Conservation (phyloP, 2,888 invertebrate species). For the Lomographa bimaculata region DNA sequence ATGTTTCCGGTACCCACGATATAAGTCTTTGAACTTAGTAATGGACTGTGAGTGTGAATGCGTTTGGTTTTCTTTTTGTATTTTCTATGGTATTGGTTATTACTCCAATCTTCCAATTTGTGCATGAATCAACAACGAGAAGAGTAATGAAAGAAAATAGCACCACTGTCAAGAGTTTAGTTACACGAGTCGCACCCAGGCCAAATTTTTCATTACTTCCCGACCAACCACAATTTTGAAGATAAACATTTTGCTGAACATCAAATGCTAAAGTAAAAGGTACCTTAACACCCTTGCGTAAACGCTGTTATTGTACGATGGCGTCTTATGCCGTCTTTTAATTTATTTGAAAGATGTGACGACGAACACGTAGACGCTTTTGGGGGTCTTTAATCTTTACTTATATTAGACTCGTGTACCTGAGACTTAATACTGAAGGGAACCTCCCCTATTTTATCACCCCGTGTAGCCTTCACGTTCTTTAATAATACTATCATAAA, state of each 20-base stretch:
- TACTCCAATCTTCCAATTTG: neutral
- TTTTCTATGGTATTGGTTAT: no score
- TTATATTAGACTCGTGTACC: conserved; percentile 46
- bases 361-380: conserved; percentile 51
- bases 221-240: conserved; percentile 49
- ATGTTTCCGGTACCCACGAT: no score
- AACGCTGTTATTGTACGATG: conserved; percentile 43
- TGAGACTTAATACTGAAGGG: conserved; percentile 25
- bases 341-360: conserved; percentile 58
- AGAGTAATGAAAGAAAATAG: conserved; percentile 36
- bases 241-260: conserved; percentile 51
- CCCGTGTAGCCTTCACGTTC: conserved; percentile 7
- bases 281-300: conserved; percentile 39
- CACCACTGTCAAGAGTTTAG: conserved; percentile 43
- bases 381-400: conserved; percentile 55
- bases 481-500: conserved; percentile 17
- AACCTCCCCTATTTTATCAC: conserved; percentile 15
- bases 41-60: no score
- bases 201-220: conserved; percentile 57
- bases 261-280: conserved; percentile 40
- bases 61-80: no score
- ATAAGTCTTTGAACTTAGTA: no score
- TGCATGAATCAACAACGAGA: conserved; percentile 21
- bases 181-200: conserved; percentile 44
- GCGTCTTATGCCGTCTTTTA: conserved; percentile 51